Evolutionary conservation across 2,888 invertebrate genomes (phyloP).

Genomic region (Nudaria mundana): DNA sequence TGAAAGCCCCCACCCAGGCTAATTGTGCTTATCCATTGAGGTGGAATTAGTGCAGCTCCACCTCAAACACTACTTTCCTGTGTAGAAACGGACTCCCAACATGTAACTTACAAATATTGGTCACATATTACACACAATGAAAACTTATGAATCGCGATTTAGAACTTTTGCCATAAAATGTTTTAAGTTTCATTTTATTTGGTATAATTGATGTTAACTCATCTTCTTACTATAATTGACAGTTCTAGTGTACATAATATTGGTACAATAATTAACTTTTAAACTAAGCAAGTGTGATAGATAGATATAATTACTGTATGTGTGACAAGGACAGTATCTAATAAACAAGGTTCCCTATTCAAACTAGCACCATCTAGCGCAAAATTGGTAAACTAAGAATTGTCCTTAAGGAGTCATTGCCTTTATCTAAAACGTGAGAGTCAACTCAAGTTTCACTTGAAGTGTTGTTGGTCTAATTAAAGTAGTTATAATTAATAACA

Average conservation of each 20-base stretch:
- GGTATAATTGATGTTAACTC: too few species aligned
- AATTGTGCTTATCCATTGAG: neutral
- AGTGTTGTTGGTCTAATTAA: too few species aligned
- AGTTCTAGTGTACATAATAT: too few species aligned
- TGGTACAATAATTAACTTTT: too few species aligned
- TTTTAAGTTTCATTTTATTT: neutral
- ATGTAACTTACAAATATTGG: neutral
- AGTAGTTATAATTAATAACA: too few species aligned
- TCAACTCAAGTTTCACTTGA: too few species aligned
- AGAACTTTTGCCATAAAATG: neutral
- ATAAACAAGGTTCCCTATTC: neutral
- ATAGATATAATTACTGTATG: neutral
- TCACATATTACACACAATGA: neutral
- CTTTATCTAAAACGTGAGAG: too few species aligned
- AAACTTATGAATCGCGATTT: too few species aligned
- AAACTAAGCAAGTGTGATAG: too few species aligned
- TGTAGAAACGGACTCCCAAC: too few species aligned
- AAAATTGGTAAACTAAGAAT: neutral
- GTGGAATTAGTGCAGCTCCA: conserved; percentile 8
- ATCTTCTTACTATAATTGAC: too few species aligned
- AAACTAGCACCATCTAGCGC: neutral
- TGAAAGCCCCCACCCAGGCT: neutral
- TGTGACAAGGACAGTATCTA: neutral
- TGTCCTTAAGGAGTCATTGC: neutral
- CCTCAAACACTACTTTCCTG: too few species aligned